These are phyloP conservation scores for Mionectes olivaceus DNA, from an alignment of 2,797 vertebrate genomes.

Conservation along the genomic window DNA sequence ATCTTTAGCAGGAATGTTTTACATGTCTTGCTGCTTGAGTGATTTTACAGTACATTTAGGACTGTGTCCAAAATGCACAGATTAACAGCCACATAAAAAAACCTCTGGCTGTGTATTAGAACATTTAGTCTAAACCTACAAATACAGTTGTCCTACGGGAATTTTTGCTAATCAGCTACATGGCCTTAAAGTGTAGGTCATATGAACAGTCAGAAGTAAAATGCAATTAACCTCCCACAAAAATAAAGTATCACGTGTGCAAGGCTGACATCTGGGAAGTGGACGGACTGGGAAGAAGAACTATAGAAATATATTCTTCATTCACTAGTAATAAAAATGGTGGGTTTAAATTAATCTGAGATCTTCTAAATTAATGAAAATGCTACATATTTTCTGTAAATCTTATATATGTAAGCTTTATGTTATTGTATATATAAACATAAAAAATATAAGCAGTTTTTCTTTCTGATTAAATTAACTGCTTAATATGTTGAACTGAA, in stretches of 20 bases:
- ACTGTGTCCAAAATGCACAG: slow-evolving; percentile 34
- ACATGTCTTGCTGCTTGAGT: slow-evolving; percentile 47
- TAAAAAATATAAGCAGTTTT: neutral
- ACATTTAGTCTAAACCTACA: slow-evolving; percentile 62
- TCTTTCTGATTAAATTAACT: neutral
- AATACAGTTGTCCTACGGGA: neutral
- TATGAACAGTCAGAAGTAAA: slow-evolving; percentile 27
- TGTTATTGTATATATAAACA: neutral
- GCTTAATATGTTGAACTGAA: neutral
- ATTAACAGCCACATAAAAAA: slow-evolving; percentile 55
- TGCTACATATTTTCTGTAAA: neutral
- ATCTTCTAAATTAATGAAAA: neutral
- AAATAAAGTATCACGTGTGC: neutral
- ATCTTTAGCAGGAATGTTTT: slow-evolving; percentile 34
- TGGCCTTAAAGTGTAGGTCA: slow-evolving; percentile 38
- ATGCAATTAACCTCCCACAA: neutral
- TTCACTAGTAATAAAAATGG: neutral
- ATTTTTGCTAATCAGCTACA: slow-evolving; percentile 40
- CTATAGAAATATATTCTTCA: neutral
- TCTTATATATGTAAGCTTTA: neutral
- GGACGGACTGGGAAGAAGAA: neutral
- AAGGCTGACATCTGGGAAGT: neutral
- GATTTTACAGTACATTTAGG: slow-evolving; percentile 58
- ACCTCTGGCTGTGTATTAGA: slow-evolving; percentile 4
- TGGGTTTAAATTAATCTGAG: neutral